Evolutionary conservation across 2,797 vertebrate species (phyloP), one percentile per base, ranked within the genome.

Genomic region (Sphaeramia orbicularis): DNA sequence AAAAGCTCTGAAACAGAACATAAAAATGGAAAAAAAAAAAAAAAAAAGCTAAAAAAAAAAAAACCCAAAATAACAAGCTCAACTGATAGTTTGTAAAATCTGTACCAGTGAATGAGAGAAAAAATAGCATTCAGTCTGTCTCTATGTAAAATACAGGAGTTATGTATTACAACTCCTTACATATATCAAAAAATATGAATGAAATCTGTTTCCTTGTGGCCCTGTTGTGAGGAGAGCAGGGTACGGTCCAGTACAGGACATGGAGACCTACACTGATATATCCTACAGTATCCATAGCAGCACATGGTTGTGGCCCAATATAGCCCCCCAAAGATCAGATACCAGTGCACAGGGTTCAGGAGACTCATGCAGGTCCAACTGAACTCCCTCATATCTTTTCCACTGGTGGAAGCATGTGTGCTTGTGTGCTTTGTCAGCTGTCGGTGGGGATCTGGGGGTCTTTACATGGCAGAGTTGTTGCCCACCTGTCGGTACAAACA

Each of bases 241-340:
- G 18, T 19, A 19, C 19, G 32, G 18, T 19, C 16, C 27, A 59
- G 42, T 2, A 11, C 53, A n/a, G 36, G 12, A 21, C 9, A 10
- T 1, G 14, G 8, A 63, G 13, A 32, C 6, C 65, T 52, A 42
- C 48, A 67, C 59, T 55, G 50, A 43, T 52, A 50, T 18, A 15
- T 16, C 40, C 58, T 65, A 72, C 79, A 62, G 62, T 68, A 16
- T 40, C 52, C 58, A 41, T 55, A 54, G 81, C 74, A 75, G 70
- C 71, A 66, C 41, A 52, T 11, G 16, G 40, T 65, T 51, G 52
- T 12, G 16, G 78, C 81, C 62, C 56, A 74, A 89, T 89, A 86
- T 91, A 91, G 85, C n/a, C 59, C 57, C 3, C 47, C 61, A 49
- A 66, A 87, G 79, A 91, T 90, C 86, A 87, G 72, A 89, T 91